Evolutionary conservation across 2,797 vertebrate genomes (phyloP).

Genomic region (Cyclopterus lumpus): DNA sequence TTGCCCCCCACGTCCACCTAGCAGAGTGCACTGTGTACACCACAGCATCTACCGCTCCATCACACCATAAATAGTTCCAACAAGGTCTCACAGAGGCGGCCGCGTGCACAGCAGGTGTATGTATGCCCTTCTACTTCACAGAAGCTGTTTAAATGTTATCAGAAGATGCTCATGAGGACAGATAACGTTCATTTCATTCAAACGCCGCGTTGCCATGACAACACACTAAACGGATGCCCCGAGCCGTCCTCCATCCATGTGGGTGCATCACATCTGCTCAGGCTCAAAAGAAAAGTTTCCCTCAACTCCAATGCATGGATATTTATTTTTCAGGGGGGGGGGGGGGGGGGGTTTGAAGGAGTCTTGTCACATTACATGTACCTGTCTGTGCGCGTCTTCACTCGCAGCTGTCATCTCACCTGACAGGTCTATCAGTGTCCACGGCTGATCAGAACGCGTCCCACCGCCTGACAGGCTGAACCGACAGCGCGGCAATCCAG

Average conservation of each 20-base stretch:
- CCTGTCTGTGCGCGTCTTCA: constrained; percentile 75
- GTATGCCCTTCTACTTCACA: no score
- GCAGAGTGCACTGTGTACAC: neutral
- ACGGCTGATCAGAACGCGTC: constrained; percentile 74
- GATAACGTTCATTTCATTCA: neutral
- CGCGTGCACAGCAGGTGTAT: no score
- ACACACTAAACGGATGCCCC: neutral
- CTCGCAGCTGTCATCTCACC: constrained; percentile 78
- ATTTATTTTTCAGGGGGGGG: constrained; percentile 56
- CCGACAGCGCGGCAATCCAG: constrained; percentile 74
- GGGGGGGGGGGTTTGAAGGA: constrained; percentile 34
- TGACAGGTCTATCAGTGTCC: constrained; percentile 85
- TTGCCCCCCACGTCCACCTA: neutral
- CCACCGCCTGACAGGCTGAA: constrained; percentile 80
- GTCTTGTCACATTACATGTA: constrained; percentile 80
- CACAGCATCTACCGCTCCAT: neutral
- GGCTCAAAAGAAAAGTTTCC: constrained; percentile 66
- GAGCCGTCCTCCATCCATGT: constrained; percentile 12
- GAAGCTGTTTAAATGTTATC: no score
- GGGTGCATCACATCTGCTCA: constrained; percentile 62
- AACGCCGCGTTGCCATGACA: neutral
- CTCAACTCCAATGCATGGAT: constrained; percentile 61
- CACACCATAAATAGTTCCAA: neutral
- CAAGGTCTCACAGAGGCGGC: no score
- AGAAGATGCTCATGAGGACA: neutral